Conservation (phyloP, 2,113 vertebrate genomes). For the Craseonycteris thonglongyai region DNA sequence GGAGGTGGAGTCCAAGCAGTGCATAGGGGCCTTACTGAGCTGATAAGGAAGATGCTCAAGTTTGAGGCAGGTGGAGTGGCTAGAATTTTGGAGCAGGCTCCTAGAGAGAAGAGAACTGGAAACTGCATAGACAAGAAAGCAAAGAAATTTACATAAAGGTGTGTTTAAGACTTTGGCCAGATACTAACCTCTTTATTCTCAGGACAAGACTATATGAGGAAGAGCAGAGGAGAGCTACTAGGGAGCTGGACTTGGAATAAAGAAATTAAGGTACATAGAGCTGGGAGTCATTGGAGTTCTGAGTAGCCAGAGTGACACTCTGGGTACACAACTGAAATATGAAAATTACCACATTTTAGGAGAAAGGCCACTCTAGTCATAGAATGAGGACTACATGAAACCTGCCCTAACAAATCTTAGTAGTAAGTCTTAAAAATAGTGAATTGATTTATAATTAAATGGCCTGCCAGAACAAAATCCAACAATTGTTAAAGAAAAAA, state of each 20-base stretch:
- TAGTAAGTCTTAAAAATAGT: neutral
- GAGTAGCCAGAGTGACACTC: neutral
- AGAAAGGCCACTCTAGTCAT: neutral
- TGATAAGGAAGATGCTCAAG: neutral
- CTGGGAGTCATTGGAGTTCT: neutral
- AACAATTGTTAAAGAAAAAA: neutral
- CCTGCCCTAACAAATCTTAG: neutral
- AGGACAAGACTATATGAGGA: neutral
- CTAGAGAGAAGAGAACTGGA: neutral
- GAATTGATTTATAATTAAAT: neutral
- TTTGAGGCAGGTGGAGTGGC: neutral
- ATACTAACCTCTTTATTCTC: neutral
- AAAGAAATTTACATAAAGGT: neutral
- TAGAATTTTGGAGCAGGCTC: neutral
- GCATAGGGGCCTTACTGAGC: neutral
- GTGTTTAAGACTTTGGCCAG: neutral
- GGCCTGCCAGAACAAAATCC: neutral
- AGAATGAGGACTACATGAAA: neutral
- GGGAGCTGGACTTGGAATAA: neutral
- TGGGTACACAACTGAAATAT: neutral
- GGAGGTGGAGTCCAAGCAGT: neutral
- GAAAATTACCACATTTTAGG: neutral
- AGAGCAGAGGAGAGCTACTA: neutral
- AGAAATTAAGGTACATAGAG: accelerated
- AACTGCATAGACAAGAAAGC: neutral